Percentiles rank a stretch among this genome's conserved stretches.
These are phyloP conservation scores for Zosterops lateralis DNA, from an alignment of 2,113 vertebrate species.

Conservation along the genomic window DNA sequence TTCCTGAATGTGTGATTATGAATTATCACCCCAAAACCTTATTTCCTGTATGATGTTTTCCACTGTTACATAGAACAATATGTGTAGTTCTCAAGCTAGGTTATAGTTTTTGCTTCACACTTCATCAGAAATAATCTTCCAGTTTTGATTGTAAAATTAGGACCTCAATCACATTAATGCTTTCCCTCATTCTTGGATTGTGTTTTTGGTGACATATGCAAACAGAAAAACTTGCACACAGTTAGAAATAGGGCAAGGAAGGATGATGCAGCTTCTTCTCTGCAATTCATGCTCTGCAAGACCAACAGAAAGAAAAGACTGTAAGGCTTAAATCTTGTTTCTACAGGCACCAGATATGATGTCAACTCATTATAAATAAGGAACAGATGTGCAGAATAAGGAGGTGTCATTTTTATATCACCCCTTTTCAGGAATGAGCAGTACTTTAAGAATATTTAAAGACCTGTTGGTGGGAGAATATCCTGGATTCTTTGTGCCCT, in stretches of 20 bases:
- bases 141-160: background rate
- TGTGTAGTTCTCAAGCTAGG: background rate
- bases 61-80: background rate
- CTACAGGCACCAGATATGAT: background rate
- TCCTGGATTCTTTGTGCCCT: background rate
- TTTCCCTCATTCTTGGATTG: background rate
- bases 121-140: background rate
- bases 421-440: background rate
- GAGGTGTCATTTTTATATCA: background rate
- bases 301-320: background rate
- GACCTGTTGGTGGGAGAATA: background rate
- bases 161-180: accelerated
- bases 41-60: background rate
- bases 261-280: background rate
- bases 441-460: background rate
- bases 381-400: background rate
- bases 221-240: background rate
- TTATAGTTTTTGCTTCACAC: background rate
- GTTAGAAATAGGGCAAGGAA: background rate
- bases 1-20: background rate
- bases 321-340: background rate
- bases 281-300: background rate
- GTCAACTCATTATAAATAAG: background rate
- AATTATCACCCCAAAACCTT: accelerated
- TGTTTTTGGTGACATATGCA: background rate